Base-by-base conservation (phyloP, 2,797 vertebrate species). In the Enteromius anoplus region DNA sequence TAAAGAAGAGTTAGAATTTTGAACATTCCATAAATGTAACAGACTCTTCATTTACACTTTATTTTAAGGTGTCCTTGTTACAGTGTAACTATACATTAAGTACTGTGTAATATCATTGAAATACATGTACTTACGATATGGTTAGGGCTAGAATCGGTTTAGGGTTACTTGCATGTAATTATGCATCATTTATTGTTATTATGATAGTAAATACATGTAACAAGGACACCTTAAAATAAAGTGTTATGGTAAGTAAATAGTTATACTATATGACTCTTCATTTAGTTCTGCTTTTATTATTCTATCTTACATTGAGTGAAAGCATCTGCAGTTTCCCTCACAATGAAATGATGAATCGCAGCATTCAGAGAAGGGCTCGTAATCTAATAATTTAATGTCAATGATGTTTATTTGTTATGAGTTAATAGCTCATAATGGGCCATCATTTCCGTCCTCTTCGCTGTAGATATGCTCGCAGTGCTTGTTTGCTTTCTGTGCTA, bases 401-500 rank as follows among this genome's bases (percentile, higher is more conserved):
- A 73, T 10, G 32, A 49, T 53, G 21, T 40, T 68, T 53, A 84
- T 75, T 73, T 75, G 40, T 53, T 70, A 55, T 29, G 49, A 42
- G 76, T 55, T 42, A 55, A 55, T 55, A 69, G 53, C 71, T 69
- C 70, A 45, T 19, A 60, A 34, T 10, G 23, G 45, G 40, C 5
- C 37, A 72, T 49, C 9, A 45, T 45, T 55, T 21, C 7, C 19
- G 12, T 75, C 62, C n/a, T 58, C 17, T 60, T 37, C 23, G 21
- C 40, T 37, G 42, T 45, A 58, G 49, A 73, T 49, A 15, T 55
- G 37, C 21, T 70, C 15, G 3, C 29, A 5, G 62, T 49, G 10
- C 21, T n/a, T 78, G 58, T 78, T 37, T 81, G 51, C 49, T 72
- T 65, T 81, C 51, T 11, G 53, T n/a, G 78, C 45, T 80, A 80